phyloP scores from a whole-genome alignment of 2,888 invertebrate species.

The Drosophila borborema region DNA sequence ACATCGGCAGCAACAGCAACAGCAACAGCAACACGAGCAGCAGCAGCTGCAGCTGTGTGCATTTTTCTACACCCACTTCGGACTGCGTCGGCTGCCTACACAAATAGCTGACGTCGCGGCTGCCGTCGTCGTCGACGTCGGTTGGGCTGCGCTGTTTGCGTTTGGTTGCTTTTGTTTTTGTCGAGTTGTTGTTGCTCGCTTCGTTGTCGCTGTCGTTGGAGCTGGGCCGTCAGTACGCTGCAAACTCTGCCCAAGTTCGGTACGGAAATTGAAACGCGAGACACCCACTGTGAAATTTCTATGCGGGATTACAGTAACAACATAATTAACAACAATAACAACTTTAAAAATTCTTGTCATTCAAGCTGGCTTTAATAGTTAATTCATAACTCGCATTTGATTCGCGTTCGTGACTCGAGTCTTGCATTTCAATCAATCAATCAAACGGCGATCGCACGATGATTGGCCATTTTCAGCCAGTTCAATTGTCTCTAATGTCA shows the following conservation, averaged over 20 bases:
- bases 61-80: conserved; percentile 72
- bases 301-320: conserved; percentile 51
- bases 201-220: conserved; percentile 69
- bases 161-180: conserved; percentile 50
- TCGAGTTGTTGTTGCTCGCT: conserved; percentile 51
- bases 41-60: conserved; percentile 58
- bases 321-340: conserved; percentile 19
- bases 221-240: conserved; percentile 77
- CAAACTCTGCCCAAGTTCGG: conserved; percentile 81
- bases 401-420: conserved; percentile 71
- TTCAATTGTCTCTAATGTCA: conserved; percentile 77
- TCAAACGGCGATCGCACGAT: conserved; percentile 63
- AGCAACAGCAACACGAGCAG: conserved; percentile 5
- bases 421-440: conserved; percentile 68
- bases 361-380: conserved; percentile 51
- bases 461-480: conserved; percentile 70
- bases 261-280: conserved; percentile 70
- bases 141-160: conserved; percentile 22
- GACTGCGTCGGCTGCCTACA: conserved; percentile 60
- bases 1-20: conserved; percentile 10
- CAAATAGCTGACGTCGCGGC: conserved; percentile 51
- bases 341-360: conserved; percentile 64
- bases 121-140: conserved; percentile 30
- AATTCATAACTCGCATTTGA: conserved; percentile 64
- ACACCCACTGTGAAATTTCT: conserved; percentile 65